Evolutionary conservation across 2,888 invertebrate genomes (phyloP).

Genomic region (Portevinia maculata): DNA sequence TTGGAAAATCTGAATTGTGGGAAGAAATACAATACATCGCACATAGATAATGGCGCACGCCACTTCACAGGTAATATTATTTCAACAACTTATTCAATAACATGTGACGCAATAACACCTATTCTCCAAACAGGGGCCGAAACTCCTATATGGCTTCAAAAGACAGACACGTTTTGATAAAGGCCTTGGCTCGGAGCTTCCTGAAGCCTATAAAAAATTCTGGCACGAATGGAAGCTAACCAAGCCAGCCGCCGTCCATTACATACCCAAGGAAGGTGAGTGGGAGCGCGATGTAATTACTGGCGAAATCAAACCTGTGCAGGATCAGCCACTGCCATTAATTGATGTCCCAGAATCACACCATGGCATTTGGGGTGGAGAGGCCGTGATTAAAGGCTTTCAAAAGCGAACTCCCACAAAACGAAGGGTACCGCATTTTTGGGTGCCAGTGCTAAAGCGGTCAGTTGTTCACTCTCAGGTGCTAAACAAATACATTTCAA

Average conservation of each 20-base stretch:
- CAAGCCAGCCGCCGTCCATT: constrained; percentile 86
- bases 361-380: constrained; percentile 97
- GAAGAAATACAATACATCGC: not conserved
- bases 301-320: constrained; percentile 88
- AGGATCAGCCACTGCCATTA: constrained; percentile 90
- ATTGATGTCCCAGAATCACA: constrained; percentile 91
- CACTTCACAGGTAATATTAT: constrained; percentile 79
- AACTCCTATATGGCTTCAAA: constrained; percentile 83
- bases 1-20: constrained; percentile 3
- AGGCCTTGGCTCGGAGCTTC: constrained; percentile 88
- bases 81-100: constrained; percentile 29
- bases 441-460: constrained; percentile 92
- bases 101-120: constrained; percentile 79
- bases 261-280: constrained; percentile 88
- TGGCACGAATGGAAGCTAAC: constrained; percentile 92
- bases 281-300: constrained; percentile 89
- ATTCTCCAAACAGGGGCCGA: constrained; percentile 77
- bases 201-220: constrained; percentile 92
- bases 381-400: constrained; percentile 95
- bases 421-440: constrained; percentile 91
- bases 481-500: constrained; percentile 91
- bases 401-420: constrained; percentile 85
- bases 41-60: constrained; percentile 79
- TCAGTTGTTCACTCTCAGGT: constrained; percentile 95
- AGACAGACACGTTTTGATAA: constrained; percentile 85